phyloP scores from a whole-genome alignment of 2,797 vertebrate genomes.

The Philypnodon macrostomus region DNA sequence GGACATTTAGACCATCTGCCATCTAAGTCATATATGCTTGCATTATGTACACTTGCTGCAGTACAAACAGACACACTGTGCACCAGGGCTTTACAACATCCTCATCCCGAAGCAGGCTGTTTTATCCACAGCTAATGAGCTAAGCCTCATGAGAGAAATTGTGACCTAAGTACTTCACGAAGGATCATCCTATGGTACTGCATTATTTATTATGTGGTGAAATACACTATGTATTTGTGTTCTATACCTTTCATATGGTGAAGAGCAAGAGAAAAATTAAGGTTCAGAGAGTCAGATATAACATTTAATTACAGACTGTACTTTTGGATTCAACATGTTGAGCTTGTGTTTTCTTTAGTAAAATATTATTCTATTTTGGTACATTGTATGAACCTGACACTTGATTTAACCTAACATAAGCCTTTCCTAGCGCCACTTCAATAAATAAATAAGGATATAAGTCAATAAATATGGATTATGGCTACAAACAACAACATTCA shows the following conservation, averaged over 20 bases:
- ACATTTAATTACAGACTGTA: slow-evolving; percentile 16
- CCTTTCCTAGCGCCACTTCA: too few species aligned
- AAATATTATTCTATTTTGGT: too few species aligned
- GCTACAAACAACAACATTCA: too few species aligned
- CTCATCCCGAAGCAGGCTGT: slow-evolving; percentile 15
- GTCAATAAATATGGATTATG: too few species aligned
- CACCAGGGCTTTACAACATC: slow-evolving; percentile 14
- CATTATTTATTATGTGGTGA: neutral
- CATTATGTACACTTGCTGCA: slow-evolving; percentile 32
- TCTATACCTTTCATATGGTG: slow-evolving; percentile 39
- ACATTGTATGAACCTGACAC: too few species aligned
- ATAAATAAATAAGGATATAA: too few species aligned
- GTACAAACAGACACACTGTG: slow-evolving; percentile 26
- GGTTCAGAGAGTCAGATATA: slow-evolving; percentile 9
- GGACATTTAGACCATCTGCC: slow-evolving; percentile 41
- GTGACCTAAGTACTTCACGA: slow-evolving; percentile 29
- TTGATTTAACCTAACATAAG: too few species aligned
- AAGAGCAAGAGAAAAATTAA: slow-evolving; percentile 37
- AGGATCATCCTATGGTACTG: slow-evolving; percentile 33
- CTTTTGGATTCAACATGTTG: neutral
- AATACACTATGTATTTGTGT: slow-evolving; percentile 11
- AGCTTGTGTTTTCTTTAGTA: too few species aligned
- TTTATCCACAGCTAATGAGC: slow-evolving; percentile 51
- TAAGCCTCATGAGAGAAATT: slow-evolving; percentile 28
- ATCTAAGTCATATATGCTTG: slow-evolving; percentile 30